Evolutionary conservation across 2,113 vertebrate species (phyloP), one percentile per base, ranked within the genome.

Genomic region (Brevimyrus niger): DNA sequence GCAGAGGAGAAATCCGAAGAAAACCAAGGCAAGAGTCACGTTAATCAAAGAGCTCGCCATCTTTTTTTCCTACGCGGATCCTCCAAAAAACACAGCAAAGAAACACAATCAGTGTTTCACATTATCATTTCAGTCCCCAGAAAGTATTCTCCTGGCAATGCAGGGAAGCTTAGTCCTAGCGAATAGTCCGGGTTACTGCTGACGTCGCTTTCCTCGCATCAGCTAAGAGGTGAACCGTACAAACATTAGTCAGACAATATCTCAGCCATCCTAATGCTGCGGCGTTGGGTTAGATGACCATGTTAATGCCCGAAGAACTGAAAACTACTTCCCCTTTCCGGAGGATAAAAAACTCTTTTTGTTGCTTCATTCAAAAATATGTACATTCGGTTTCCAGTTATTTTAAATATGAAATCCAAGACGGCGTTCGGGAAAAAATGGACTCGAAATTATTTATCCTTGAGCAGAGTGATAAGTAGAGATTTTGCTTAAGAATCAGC

Each of bases 1-100:
- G 3, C 94, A 90, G 55, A 96, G 89, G 91, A 95, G 92, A 93
- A 95, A 93, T 94, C 94, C 95, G 7, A 94, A 90, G 83, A 95
- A 88, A 91, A 94, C 82, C 88, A 95, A 85, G 51, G 91, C 50
- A 17, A 94, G 47, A 91, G 91, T 90, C 91, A 91, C 53, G 90
- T 92, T 90, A 35, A 90, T 90, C 88, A 92, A 76, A 90, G 90
- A 90, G 51, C 90, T 94, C 92, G 96, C 94, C 96, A 97, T 96
- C 69, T 83, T 91, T 89, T 82, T 80, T 69, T 23, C 90, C 87
- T 61, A 48, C 44, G 27, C 47, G 86, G 31, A 80, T 91, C 92
- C 93, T 92, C 91, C 55, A 46, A 50, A 88, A 90, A 88, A 90
- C 88, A n/a, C 13, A 48, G 80, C 73, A 53, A 50, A 89, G 47